Conservation (phyloP, 2,113 vertebrate species). For the Cyanoramphus novaezelandiae region DNA sequence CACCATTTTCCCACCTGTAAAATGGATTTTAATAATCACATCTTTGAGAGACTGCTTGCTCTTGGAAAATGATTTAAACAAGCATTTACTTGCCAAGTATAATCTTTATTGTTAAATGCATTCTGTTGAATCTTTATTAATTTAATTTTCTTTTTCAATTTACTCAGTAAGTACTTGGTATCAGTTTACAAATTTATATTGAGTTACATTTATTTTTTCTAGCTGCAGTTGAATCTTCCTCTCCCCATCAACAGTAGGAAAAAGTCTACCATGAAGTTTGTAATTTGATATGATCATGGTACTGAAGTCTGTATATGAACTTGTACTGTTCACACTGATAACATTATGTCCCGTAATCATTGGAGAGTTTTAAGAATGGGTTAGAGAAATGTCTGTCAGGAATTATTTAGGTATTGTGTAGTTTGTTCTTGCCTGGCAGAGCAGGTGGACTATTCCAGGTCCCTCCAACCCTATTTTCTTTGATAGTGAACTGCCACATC, state of each 20-base stretch:
- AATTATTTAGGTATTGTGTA: not conserved
- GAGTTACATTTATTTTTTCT: conserved; percentile 34
- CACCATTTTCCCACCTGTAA: not conserved
- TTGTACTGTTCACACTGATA: not conserved
- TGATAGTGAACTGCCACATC: not conserved
- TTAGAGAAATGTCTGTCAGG: not conserved
- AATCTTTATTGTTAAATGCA: not conserved
- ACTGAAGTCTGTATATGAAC: not conserved
- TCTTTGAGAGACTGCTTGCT: not conserved
- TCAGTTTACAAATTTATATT: not conserved
- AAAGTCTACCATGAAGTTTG: conserved; percentile 11
- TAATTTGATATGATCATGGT: conserved; percentile 41
- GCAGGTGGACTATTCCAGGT: not conserved
- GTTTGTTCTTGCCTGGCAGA: not conserved
- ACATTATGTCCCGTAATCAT: not conserved
- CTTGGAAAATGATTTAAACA: not conserved
- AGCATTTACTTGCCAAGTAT: not conserved
- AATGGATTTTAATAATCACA: not conserved
- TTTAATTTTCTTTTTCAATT: not conserved
- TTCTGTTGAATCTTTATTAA: not conserved
- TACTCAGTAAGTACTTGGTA: not conserved
- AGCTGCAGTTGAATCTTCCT: conserved; percentile 4
- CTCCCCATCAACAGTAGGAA: not conserved
- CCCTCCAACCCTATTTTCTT: not conserved
- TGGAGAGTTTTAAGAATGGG: not conserved